phyloP scores from a whole-genome alignment of 1,140 invertebrate genomes.

The Musca vetustissima region DNA sequence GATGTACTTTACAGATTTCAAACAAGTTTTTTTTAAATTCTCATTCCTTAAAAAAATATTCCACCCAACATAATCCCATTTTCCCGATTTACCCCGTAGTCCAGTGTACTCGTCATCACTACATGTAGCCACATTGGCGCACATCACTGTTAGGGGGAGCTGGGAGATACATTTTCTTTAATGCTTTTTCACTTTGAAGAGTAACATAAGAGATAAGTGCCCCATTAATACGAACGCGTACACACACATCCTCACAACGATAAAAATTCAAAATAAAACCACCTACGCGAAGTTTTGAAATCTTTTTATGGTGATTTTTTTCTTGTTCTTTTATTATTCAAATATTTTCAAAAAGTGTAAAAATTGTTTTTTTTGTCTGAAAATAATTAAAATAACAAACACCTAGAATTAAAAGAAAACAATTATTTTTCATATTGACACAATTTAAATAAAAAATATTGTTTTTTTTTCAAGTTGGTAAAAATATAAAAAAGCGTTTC shows the following conservation, averaged over 20 bases:
- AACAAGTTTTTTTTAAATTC: too few relatives aligned
- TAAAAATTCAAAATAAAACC: constrained; percentile 21
- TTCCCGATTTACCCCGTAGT: too few relatives aligned
- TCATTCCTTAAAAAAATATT: too few relatives aligned
- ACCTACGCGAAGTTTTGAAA: constrained; percentile 23
- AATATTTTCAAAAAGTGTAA: constrained; percentile 11
- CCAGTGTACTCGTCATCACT: too few relatives aligned
- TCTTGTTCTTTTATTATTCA: too few relatives aligned
- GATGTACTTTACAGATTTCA: too few relatives aligned
- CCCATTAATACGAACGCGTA: background rate
- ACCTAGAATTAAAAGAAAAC: background rate
- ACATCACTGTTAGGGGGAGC: too few relatives aligned
- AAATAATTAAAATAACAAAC: background rate
- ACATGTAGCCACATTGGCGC: too few relatives aligned
- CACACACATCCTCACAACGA: background rate
- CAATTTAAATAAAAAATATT: background rate
- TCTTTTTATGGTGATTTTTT: background rate
- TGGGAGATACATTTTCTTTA: background rate
- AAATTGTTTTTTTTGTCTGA: background rate
- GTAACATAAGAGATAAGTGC: background rate
- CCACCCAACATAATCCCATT: too few relatives aligned
- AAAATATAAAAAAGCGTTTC: background rate
- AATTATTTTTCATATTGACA: background rate
- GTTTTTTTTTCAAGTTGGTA: constrained; percentile 3
- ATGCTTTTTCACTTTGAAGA: background rate